phyloP scores from a whole-genome alignment of 2,113 vertebrate genomes.

The Aspidoscelis tigris region DNA sequence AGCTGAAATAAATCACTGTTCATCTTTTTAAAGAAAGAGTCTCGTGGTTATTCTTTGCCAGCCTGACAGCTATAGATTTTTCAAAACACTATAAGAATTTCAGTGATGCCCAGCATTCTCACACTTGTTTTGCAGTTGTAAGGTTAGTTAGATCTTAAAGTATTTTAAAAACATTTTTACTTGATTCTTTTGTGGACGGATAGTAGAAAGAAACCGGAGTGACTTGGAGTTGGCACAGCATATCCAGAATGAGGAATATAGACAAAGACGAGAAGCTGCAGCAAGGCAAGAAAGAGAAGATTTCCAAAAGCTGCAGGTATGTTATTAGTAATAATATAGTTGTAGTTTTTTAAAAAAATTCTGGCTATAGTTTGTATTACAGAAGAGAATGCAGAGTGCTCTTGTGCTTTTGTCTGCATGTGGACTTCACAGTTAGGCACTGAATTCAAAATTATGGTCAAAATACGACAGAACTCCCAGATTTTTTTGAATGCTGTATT shows the following conservation, averaged over 20 bases:
- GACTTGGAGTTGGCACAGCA: conserved; percentile 82
- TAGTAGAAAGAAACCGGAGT: conserved; percentile 50
- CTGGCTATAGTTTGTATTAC: background rate
- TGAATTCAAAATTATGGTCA: too few relatives aligned
- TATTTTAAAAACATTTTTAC: background rate
- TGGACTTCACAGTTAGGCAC: too few relatives aligned
- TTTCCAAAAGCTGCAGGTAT: conserved; percentile 90
- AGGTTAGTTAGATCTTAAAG: background rate
- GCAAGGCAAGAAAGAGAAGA: conserved; percentile 79
- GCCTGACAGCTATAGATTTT: background rate
- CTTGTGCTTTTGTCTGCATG: too few relatives aligned
- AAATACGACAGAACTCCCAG: too few relatives aligned
- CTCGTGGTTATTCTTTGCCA: too few relatives aligned
- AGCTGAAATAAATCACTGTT: too few relatives aligned
- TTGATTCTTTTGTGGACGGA: conserved; percentile 45
- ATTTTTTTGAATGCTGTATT: background rate
- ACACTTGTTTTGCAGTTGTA: background rate
- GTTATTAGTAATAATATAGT: background rate
- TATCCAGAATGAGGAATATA: conserved; percentile 86
- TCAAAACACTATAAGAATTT: background rate
- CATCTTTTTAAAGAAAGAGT: too few relatives aligned
- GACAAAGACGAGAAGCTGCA: conserved; percentile 73
- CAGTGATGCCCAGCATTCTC: background rate
- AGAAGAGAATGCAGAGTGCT: background rate
- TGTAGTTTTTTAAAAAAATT: too few relatives aligned